These are phyloP conservation scores for Chloroceryle inda DNA, from an alignment of 2,797 vertebrate genomes.

Conservation along the genomic window DNA sequence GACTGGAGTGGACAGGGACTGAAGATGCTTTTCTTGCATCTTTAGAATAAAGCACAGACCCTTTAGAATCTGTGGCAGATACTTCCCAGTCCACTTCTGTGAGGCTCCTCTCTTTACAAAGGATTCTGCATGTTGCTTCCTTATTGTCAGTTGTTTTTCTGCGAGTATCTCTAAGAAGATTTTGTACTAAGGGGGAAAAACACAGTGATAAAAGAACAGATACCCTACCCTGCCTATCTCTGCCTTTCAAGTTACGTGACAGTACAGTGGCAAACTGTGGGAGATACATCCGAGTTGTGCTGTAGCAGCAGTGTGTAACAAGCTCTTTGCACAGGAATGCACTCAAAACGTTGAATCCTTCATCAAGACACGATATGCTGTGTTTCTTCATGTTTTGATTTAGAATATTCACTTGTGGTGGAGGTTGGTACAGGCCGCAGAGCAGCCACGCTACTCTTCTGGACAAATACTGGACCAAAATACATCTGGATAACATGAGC, in stretches of 20 bases:
- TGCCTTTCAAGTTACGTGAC: accelerated
- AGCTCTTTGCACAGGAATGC: not conserved
- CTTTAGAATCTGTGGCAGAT: not conserved
- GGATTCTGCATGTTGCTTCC: not conserved
- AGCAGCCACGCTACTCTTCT: conserved; percentile 90
- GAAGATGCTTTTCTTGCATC: not conserved
- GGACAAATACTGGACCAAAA: conserved; percentile 95
- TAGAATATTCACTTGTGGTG: conserved; percentile 83
- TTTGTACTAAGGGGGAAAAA: not conserved
- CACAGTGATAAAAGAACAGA: not conserved
- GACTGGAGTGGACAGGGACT: not conserved
- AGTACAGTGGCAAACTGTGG: no score
- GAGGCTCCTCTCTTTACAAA: not conserved
- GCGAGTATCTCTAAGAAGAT: not conserved
- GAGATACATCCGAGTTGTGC: not conserved
- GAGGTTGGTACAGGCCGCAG: conserved; percentile 91
- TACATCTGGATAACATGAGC: conserved; percentile 90
- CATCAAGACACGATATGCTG: not conserved
- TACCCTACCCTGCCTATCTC: no score
- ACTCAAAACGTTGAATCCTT: not conserved
- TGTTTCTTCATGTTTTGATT: conserved; percentile 24
- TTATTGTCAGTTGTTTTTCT: not conserved
- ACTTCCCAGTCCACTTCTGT: not conserved
- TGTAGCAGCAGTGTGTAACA: not conserved
- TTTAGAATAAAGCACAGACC: not conserved